Conservation (phyloP, 2,888 invertebrate species). For the Uloborus plumipes region DNA sequence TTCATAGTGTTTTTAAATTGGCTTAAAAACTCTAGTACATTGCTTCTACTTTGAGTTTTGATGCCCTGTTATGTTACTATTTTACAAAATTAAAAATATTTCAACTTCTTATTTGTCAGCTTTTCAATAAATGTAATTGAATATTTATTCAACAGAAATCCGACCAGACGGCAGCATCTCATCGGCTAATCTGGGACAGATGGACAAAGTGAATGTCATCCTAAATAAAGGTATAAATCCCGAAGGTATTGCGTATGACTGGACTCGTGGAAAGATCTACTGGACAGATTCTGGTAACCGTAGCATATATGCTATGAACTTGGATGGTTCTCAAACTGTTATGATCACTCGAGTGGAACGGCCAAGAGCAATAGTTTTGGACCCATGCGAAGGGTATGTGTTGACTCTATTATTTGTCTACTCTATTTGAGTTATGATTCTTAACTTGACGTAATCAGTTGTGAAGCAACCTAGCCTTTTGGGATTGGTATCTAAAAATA, state of each 20-base stretch:
- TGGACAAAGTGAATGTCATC: conserved; percentile 72
- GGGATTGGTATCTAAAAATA: too few species aligned
- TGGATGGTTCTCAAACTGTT: conserved; percentile 87
- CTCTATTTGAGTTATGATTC: too few species aligned
- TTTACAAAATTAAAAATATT: too few species aligned
- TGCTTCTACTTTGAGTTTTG: too few species aligned
- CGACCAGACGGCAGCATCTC: conserved; percentile 91
- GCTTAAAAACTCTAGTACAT: too few species aligned
- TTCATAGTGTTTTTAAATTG: too few species aligned
- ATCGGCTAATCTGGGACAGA: conserved; percentile 82
- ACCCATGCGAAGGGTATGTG: conserved; percentile 89
- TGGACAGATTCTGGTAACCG: conserved; percentile 97
- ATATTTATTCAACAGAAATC: conserved; percentile 75
- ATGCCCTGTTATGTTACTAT: too few species aligned
- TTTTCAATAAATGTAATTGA: background rate
- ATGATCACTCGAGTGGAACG: conserved; percentile 94
- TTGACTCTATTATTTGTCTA: background rate
- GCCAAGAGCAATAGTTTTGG: conserved; percentile 93
- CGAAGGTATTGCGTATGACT: conserved; percentile 95
- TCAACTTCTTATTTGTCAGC: too few species aligned
- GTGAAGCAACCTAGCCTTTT: too few species aligned
- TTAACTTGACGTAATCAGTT: too few species aligned
- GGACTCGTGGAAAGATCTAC: conserved; percentile 97
- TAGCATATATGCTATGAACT: conserved; percentile 94
- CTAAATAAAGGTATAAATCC: conserved; percentile 81